A percentile compares a stretch with the other conserved stretches of the same genome.
These are phyloP conservation scores for Conus betulinus DNA, from an alignment of 1,140 invertebrate genomes.

Conservation along the genomic window DNA sequence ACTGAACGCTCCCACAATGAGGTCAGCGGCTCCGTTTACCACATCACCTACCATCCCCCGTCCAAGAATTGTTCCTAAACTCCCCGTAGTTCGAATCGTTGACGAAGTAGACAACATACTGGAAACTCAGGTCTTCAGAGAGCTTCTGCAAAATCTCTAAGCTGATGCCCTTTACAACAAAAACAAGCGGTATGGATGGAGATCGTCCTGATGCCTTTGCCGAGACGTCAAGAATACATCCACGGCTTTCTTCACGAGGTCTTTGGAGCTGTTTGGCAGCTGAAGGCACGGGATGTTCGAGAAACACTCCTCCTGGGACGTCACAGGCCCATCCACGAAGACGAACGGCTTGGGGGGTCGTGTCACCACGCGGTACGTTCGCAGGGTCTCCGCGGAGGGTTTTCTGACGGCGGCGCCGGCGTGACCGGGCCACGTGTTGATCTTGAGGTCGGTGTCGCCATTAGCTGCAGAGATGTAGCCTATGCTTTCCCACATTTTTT, in stretches of 20 bases:
- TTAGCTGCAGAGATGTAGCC: slow-evolving; percentile 80
- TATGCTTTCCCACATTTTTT: slow-evolving; percentile 78
- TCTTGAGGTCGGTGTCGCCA: slow-evolving; percentile 79
- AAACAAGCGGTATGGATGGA: slow-evolving; percentile 78
- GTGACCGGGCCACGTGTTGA: slow-evolving; percentile 91
- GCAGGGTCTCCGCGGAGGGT: slow-evolving; percentile 70
- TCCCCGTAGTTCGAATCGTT: slow-evolving; percentile 72
- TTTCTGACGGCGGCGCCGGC: slow-evolving; percentile 60
- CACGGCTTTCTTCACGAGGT: slow-evolving; percentile 21
- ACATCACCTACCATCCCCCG: slow-evolving; percentile 83
- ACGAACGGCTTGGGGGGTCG: slow-evolving; percentile 76
- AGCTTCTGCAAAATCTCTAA: slow-evolving; percentile 90
- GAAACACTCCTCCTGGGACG: slow-evolving; percentile 53
- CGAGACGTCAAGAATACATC: slow-evolving; percentile 52
- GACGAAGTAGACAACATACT: slow-evolving; percentile 91
- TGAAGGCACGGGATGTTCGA: slow-evolving; percentile 85
- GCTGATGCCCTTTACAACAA: slow-evolving; percentile 92
- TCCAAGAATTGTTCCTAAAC: slow-evolving; percentile 80
- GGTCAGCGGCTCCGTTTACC: slow-evolving; percentile 88
- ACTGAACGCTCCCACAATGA: slow-evolving; percentile 91
- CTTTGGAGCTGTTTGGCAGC: slow-evolving; percentile 40
- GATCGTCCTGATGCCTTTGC: slow-evolving; percentile 29
- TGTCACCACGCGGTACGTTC: slow-evolving; percentile 89
- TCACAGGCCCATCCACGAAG: slow-evolving; percentile 56
- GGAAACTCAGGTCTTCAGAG: slow-evolving; percentile 89